A percentile compares a stretch with the other conserved stretches of the same genome.
Conservation (phyloP, 37 sponge, comb jelly and placozoan species). For the Corticium candelabrum region DNA sequence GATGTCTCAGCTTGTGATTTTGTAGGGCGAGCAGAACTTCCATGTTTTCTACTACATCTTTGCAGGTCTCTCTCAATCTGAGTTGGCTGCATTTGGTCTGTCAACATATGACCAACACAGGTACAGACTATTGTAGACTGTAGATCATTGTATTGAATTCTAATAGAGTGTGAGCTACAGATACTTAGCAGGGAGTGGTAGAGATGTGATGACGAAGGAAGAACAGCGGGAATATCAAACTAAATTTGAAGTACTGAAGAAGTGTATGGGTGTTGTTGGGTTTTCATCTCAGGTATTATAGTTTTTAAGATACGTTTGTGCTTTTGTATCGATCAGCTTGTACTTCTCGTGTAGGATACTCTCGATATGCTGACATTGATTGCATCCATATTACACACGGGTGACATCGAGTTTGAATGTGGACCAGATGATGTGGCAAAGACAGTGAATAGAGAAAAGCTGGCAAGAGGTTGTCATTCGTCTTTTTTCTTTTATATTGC, state of each 20-base stretch:
- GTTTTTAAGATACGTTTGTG: no score
- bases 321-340: no score
- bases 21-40: conserved; percentile 1
- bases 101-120: background rate
- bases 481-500: no score
- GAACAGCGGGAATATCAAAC: no score
- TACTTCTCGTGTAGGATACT: background rate
- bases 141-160: no score
- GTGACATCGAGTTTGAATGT: background rate
- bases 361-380: background rate
- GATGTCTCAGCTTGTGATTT: no score
- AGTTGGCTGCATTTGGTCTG: background rate
- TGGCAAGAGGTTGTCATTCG: background rate
- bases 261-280: background rate
- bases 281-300: no score
- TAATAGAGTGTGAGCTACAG: no score
- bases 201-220: no score
- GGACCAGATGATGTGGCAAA: background rate
- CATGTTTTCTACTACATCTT: conserved; percentile 10
- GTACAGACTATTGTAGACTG: no score
- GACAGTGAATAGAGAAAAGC: background rate
- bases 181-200: no score
- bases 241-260: background rate
- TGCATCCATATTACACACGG: background rate
- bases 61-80: background rate